These are phyloP conservation scores for Psittacula cyanocephala DNA, from an alignment of 2,113 vertebrate species.

Conservation along the genomic window DNA sequence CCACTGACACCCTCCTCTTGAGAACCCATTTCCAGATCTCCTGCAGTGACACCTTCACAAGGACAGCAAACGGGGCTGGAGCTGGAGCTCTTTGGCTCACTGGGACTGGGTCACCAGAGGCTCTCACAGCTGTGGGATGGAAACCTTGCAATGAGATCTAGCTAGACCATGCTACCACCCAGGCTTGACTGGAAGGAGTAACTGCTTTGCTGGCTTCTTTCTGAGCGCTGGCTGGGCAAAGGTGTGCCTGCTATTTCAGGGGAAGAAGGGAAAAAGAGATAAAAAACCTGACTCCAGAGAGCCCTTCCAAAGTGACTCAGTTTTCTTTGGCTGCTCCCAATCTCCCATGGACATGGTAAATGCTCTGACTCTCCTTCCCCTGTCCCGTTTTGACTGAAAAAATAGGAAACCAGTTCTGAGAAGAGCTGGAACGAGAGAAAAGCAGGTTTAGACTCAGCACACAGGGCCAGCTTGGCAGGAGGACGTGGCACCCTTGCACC, in stretches of 20 bases:
- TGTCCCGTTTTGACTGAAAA: background rate
- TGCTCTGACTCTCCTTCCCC: background rate
- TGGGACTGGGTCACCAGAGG: background rate
- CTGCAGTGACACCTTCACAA: background rate
- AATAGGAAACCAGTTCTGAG: background rate
- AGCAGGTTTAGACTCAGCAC: background rate
- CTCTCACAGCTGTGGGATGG: background rate
- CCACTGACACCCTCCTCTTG: background rate
- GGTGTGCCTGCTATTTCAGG: background rate
- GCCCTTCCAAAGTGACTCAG: background rate
- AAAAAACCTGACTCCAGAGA: background rate
- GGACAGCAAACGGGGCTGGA: background rate
- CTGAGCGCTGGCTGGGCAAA: background rate
- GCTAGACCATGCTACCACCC: background rate
- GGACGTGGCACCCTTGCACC: background rate
- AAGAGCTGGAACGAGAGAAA: background rate
- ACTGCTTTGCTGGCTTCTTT: background rate
- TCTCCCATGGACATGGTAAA: background rate
- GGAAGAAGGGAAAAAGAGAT: background rate
- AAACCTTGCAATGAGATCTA: background rate
- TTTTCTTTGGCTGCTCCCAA: background rate
- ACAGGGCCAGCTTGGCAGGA: slow-evolving; percentile 1
- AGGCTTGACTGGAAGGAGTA: background rate
- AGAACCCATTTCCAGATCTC: background rate
- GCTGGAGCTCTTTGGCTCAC: background rate